Percentiles rank a stretch among this genome's conserved stretches.
These are phyloP conservation scores for Ispidina lecontei DNA, from an alignment of 2,797 vertebrate genomes.

Conservation along the genomic window DNA sequence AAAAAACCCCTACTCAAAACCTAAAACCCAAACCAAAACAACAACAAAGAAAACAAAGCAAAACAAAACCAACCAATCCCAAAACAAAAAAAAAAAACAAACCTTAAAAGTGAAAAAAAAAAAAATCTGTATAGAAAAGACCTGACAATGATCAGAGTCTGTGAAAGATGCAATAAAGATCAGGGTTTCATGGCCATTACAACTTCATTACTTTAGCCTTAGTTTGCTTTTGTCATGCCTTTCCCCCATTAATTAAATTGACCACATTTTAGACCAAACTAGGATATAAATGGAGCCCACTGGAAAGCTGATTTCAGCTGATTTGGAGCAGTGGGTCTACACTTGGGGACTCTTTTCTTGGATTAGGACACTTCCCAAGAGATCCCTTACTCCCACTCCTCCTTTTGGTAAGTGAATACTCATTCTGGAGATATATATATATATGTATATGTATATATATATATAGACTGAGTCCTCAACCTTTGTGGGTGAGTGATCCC, in stretches of 20 bases:
- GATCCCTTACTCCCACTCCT: neutral
- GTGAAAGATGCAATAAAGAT: neutral
- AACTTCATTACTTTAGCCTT: neutral
- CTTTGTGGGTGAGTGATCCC: neutral
- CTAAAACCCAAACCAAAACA: no score
- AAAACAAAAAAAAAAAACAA: neutral
- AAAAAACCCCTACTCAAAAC: no score
- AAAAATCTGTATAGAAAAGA: neutral
- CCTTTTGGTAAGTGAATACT: neutral
- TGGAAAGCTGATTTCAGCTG: neutral
- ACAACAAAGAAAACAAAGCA: no score
- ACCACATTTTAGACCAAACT: neutral
- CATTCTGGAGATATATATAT: no score
- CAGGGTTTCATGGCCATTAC: neutral
- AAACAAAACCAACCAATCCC: no score
- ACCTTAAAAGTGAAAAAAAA: neutral
- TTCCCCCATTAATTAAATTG: neutral
- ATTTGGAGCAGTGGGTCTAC: neutral
- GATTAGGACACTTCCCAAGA: neutral
- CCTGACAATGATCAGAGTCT: neutral
- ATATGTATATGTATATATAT: no score
- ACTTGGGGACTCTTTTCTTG: neutral
- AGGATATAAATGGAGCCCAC: neutral
- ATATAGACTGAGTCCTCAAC: neutral
- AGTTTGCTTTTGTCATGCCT: neutral